phyloP scores from a whole-genome alignment of 1,140 invertebrate species.

The Adoxophyes honmai region DNA sequence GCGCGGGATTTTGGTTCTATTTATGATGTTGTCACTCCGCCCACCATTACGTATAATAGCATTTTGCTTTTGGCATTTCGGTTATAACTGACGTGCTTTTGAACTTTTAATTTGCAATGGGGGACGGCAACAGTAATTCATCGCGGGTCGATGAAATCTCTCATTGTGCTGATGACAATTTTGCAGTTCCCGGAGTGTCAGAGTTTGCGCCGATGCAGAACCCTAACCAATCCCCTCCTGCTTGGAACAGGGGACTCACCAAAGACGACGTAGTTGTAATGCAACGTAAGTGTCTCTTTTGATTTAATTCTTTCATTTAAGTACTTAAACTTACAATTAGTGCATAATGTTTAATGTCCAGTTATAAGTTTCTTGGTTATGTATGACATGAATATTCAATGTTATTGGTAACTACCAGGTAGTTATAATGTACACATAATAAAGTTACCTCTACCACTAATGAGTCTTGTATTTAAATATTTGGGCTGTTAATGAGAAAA shows the following conservation, averaged over 20 bases:
- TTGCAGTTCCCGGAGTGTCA: slow-evolving; percentile 85
- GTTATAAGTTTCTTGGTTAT: neutral
- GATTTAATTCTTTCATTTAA: slow-evolving; percentile 11
- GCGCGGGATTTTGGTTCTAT: slow-evolving; percentile 50
- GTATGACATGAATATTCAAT: too few species aligned
- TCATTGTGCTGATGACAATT: slow-evolving; percentile 55
- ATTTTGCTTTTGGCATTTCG: slow-evolving; percentile 42
- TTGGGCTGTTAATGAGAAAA: too few species aligned
- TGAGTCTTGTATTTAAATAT: too few species aligned
- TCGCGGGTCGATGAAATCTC: slow-evolving; percentile 39
- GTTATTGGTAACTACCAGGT: too few species aligned
- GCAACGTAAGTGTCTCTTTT: slow-evolving; percentile 80
- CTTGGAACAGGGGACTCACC: slow-evolving; percentile 78
- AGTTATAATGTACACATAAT: too few species aligned
- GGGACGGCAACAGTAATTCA: slow-evolving; percentile 44
- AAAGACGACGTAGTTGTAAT: slow-evolving; percentile 84
- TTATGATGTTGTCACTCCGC: slow-evolving; percentile 63
- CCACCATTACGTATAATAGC: slow-evolving; percentile 31
- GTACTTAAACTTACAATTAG: too few species aligned
- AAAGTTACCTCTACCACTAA: too few species aligned
- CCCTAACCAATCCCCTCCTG: slow-evolving; percentile 68
- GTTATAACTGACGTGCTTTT: slow-evolving; percentile 58
- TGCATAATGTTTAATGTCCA: neutral
- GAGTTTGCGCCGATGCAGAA: slow-evolving; percentile 81
- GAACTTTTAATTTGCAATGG: slow-evolving; percentile 59